Evolutionary conservation across 2,113 vertebrate genomes (phyloP).

Genomic region (Melanerpes aurifrons): DNA sequence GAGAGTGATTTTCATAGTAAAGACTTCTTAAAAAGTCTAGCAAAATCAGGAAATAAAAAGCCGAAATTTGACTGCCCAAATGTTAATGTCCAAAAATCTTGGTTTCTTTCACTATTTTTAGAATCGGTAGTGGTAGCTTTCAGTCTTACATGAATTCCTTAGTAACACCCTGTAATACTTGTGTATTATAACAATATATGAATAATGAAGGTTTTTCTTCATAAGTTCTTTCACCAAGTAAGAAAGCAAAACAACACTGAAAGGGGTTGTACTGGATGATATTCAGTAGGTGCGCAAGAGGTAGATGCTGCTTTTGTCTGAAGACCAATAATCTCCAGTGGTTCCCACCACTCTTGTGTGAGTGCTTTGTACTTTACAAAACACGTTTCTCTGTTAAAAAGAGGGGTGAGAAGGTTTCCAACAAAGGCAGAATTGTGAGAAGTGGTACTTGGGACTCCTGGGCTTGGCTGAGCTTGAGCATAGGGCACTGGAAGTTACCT

Average conservation of each 20-base stretch:
- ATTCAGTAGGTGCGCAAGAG: neutral
- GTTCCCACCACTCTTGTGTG: neutral
- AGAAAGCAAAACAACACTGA: neutral
- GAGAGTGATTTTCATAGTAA: neutral
- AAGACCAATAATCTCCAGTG: neutral
- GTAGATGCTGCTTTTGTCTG: neutral
- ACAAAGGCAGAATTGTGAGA: neutral
- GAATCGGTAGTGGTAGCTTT: neutral
- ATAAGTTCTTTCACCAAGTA: neutral
- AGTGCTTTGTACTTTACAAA: neutral
- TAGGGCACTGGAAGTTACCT: neutral
- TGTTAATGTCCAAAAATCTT: neutral
- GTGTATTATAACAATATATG: neutral
- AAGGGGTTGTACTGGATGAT: fast-evolving
- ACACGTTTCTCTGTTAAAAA: too few relatives aligned
- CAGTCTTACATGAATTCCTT: neutral
- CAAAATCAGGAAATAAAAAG: neutral
- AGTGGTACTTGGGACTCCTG: neutral
- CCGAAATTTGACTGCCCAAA: neutral
- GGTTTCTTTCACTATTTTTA: neutral
- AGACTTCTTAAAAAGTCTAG: neutral
- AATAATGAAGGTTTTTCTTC: neutral
- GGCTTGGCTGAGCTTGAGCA: neutral
- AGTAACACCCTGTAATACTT: neutral
- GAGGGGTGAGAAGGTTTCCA: neutral